Evolutionary conservation across 1,140 invertebrate genomes (phyloP).

Genomic region (Paraescarpia echinospica): DNA sequence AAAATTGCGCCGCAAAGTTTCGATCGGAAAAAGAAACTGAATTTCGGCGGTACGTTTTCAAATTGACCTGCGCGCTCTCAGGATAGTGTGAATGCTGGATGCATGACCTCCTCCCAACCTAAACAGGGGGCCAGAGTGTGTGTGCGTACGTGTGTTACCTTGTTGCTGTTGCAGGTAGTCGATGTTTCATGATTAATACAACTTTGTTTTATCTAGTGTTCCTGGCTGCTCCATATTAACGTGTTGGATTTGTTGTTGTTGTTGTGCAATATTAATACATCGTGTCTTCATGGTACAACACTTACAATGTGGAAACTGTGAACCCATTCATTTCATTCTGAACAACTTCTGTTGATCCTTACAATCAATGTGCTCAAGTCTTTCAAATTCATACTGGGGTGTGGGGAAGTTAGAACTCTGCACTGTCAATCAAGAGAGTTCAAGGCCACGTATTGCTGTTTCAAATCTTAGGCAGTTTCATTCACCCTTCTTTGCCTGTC

Average conservation of each 20-base stretch:
- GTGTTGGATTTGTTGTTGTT: not conserved
- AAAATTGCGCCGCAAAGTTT: not conserved
- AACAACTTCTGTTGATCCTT: not conserved
- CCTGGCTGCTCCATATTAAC: not conserved
- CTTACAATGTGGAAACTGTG: not conserved
- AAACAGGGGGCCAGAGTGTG: not conserved
- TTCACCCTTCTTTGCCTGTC: too few species aligned
- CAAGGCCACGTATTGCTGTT: too few species aligned
- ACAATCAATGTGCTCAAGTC: not conserved
- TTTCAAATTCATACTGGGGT: not conserved
- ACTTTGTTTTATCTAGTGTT: conserved; percentile 6
- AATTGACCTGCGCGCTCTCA: not conserved
- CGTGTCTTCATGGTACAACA: not conserved
- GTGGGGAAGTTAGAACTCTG: too few species aligned
- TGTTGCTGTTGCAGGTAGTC: not conserved
- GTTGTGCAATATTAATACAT: not conserved
- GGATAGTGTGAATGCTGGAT: not conserved
- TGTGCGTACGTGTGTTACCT: not conserved
- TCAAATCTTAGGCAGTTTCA: too few species aligned
- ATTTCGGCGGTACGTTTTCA: not conserved
- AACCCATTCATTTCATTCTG: not conserved
- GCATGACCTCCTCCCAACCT: not conserved
- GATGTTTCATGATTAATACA: not conserved
- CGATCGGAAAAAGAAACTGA: not conserved
- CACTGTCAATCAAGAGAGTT: too few species aligned